Base-by-base conservation (phyloP, 2,113 vertebrate genomes). In the Perca flavescens region DNA sequence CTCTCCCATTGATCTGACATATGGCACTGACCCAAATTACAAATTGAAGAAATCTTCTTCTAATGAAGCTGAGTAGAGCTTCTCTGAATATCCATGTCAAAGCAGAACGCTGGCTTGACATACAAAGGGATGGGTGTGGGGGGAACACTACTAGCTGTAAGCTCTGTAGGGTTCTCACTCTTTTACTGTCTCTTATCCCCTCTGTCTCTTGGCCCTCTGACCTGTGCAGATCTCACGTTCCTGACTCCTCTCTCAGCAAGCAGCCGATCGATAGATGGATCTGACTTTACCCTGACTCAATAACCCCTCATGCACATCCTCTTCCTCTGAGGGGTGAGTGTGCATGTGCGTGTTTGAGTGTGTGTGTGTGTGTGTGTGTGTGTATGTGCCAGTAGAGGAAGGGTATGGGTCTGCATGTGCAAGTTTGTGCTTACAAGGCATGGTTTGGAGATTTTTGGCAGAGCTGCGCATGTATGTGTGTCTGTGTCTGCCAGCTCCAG, bases 211-310 rank as follows among this genome's bases (percentile, higher is more conserved):
- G 76, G 83, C 90, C 93, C 89, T 84, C 86, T 89, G 89, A 93
- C 87, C 89, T 83, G 86, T 81, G 76, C 84, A 79, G 88, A 89
- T 91, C 94, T 95, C 92, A 91, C 90, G 79, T 94, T 94, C 92
- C 90, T 91, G 82, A 80, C 90, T 94, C 84, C 81, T 90, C 91
- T 91, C 90, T 84, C 90, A 84, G 91, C 93, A 77, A 92, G 90
- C 89, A 85, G 87, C 47, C 86, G 64, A 94, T 92, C 92, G 86
- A 95, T 95, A 84, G 85, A 94, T 92, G 88, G 89, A 91, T 94
- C 91, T 89, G 91, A 89, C 92, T 94, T 92, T 80, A 90, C 91
- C 88, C 90, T 86, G 91, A 89, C 92, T 94, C 91, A 76, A 86
- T 93, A 93, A 92, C 91, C 91, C 89, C 88, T 88, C 82, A 60